Evolutionary conservation across 2,888 invertebrate species (phyloP), one percentile per base, ranked within the genome.

Genomic region (Phanerotoma sp.): DNA sequence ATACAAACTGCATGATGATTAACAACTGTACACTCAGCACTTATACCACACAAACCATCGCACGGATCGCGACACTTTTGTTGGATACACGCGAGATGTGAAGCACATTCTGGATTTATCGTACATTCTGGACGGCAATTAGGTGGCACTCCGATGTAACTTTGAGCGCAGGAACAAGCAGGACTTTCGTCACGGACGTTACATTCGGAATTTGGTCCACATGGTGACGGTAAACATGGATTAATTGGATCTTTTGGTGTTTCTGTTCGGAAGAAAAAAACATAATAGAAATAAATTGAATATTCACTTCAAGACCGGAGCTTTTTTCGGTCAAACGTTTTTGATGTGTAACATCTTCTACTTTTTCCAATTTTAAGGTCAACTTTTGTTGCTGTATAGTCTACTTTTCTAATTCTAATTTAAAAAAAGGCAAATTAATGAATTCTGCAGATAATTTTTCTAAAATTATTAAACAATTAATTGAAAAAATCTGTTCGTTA

Each of bases 11-110:
- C 82, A 57, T 81, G 81, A 66, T 85, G 84, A 67, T 83, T 83
- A 28, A 82, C 79, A 5, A 84, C 83, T 62, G 80, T 78, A 58
- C 85, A 85, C 42, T 76, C 71, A 4, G 84, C 82, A 60, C 79
- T 78, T 28, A 78, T 65, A 32, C 84, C 84, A 66, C 84, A 84
- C 42, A 81, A 76, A 59, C 83, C 81, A 28, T 78, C 79, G 65
- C 84, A 84, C 32, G 85, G 85, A 72, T 85, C 81, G 18, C 81
- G 77, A 69, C 86, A 86, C 72, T 84, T 83, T 64, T 83, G 82
- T 66, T 83, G 82, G 50, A 82, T 78, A 63, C 84, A 85, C 25
- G 85, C 83, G 61, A 79, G 75, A 62, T 80, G 79, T 57, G 78
- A 71, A 28, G 79, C 68, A 69, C 84, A 84, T 68, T 84, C 83